phyloP scores from a whole-genome alignment of 2,797 vertebrate species.

The Brachymystax lenok region DNA sequence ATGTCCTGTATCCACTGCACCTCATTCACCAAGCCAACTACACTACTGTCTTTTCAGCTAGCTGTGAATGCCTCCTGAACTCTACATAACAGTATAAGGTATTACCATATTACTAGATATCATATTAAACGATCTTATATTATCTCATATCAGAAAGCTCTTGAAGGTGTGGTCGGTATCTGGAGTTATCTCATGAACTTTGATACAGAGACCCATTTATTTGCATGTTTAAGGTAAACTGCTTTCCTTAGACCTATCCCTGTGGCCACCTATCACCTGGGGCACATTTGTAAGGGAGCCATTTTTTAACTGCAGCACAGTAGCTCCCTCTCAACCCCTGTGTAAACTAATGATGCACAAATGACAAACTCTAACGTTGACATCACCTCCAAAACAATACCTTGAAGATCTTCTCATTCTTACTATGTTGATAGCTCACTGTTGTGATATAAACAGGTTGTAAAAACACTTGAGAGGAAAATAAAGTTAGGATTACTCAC shows the following conservation, averaged over 20 bases:
- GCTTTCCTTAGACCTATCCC: conserved; percentile 24
- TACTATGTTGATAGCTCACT: not conserved
- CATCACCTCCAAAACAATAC: not conserved
- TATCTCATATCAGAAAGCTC: not conserved
- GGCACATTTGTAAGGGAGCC: not conserved
- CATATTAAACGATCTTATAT: not conserved
- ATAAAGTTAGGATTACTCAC: not conserved
- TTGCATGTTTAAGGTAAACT: not conserved
- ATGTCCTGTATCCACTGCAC: not conserved
- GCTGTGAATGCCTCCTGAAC: too few species aligned
- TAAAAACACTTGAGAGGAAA: too few species aligned
- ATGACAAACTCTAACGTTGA: not conserved
- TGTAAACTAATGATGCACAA: not conserved
- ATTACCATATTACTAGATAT: too few species aligned
- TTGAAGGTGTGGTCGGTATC: not conserved
- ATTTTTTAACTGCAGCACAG: not conserved
- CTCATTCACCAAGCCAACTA: not conserved
- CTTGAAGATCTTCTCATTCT: not conserved
- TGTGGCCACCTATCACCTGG: conserved; percentile 1
- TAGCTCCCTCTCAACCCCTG: not conserved
- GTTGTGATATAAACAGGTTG: not conserved
- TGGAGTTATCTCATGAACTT: not conserved
- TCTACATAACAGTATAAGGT: too few species aligned
- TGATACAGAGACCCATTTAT: not conserved
- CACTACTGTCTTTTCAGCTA: too few species aligned